These are phyloP conservation scores for Entomobrya proxima DNA, from an alignment of 2,888 invertebrate genomes.

Conservation along the genomic window DNA sequence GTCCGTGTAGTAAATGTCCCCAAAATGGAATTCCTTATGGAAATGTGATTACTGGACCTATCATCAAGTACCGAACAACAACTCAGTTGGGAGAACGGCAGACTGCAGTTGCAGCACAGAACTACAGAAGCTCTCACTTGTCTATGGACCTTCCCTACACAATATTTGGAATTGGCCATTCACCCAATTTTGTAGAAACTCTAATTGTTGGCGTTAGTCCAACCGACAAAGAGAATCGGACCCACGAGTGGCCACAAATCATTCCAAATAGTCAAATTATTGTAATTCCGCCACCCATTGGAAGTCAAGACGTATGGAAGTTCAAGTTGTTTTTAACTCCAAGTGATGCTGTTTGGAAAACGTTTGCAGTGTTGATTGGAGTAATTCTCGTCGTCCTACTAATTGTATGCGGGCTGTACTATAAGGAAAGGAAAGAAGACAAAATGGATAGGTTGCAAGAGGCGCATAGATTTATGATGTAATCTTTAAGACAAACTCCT, in stretches of 20 bases:
- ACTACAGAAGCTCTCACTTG: slow-evolving; percentile 94
- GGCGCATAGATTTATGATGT: slow-evolving; percentile 83
- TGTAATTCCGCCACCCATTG: slow-evolving; percentile 90
- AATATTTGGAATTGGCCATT: slow-evolving; percentile 96
- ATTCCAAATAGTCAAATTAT: slow-evolving; percentile 99
- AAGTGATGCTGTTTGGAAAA: slow-evolving; percentile 92
- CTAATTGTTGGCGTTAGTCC: slow-evolving; percentile 84
- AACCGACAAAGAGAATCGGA: slow-evolving; percentile 52
- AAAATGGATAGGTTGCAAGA: slow-evolving; percentile 87
- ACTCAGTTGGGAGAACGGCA: slow-evolving; percentile 90
- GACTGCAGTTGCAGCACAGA: slow-evolving; percentile 89
- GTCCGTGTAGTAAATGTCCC: slow-evolving; percentile 76
- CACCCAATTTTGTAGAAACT: slow-evolving; percentile 97
- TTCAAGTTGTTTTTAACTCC: slow-evolving; percentile 96
- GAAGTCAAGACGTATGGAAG: slow-evolving; percentile 88
- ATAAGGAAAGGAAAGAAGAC: slow-evolving; percentile 91
- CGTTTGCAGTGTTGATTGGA: slow-evolving; percentile 90
- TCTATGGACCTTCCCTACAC: slow-evolving; percentile 95
- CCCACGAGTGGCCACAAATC: slow-evolving; percentile 89
- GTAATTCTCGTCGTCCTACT: slow-evolving; percentile 89
- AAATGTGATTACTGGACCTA: slow-evolving; percentile 94
- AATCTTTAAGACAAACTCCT: too few species aligned
- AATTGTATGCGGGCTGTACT: slow-evolving; percentile 91
- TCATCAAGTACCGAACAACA: slow-evolving; percentile 90
- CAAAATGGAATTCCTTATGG: slow-evolving; percentile 78